Evolutionary conservation across 2,888 invertebrate genomes (phyloP).

Genomic region (Hirtodrosophila histrioides): DNA sequence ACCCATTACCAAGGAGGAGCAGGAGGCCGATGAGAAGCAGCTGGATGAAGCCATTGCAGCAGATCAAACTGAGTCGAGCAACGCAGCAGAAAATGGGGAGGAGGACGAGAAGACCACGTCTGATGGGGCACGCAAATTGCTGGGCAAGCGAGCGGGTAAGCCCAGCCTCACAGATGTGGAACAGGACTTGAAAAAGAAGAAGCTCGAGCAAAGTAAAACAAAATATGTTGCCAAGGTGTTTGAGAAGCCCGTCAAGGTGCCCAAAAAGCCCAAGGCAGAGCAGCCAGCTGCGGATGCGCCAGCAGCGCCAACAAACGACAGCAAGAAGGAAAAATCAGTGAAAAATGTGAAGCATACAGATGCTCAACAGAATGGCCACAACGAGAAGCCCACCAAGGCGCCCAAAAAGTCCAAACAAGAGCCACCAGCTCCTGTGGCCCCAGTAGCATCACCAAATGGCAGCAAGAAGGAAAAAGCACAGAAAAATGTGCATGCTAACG

Average conservation of each 20-base stretch:
- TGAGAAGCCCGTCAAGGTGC: conserved; percentile 81
- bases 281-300: conserved; percentile 2
- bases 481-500: neutral
- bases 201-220: conserved; percentile 73
- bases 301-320: conserved; percentile 6
- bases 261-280: conserved; percentile 53
- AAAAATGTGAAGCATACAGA: neutral
- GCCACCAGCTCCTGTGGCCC: neutral
- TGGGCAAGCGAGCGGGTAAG: conserved; percentile 82
- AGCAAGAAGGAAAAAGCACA: neutral
- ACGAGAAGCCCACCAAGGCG: conserved; percentile 80
- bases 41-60: conserved; percentile 75
- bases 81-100: conserved; percentile 30
- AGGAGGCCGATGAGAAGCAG: conserved; percentile 83
- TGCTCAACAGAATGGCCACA: neutral
- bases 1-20: conserved; percentile 84
- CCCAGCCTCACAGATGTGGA: conserved; percentile 78
- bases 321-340: conserved; percentile 17
- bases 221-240: conserved; percentile 84
- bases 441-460: neutral
- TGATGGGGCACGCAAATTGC: conserved; percentile 52
- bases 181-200: conserved; percentile 81
- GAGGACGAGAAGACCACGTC: conserved; percentile 57
- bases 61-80: conserved; percentile 46
- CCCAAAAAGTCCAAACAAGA: conserved; percentile 54